Evolutionary conservation across 2,888 invertebrate species (phyloP).

Genomic region (Callinectes sapidus): DNA sequence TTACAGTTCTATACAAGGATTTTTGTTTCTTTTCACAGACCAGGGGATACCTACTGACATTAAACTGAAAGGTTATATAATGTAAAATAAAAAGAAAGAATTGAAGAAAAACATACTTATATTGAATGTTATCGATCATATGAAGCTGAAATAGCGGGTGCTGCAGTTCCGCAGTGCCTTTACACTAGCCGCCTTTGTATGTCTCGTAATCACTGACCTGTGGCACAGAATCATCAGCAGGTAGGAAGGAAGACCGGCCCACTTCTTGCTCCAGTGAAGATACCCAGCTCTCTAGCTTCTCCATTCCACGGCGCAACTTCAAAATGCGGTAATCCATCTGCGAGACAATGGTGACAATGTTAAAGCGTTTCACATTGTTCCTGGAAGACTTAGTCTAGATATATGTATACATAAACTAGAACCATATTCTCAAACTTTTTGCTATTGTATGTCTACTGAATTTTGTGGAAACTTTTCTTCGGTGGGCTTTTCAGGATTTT

Average conservation of each 20-base stretch:
- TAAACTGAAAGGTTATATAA: too few species aligned
- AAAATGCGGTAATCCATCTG: conserved; percentile 47
- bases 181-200: too few species aligned
- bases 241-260: conserved; percentile 26
- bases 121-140: too few species aligned
- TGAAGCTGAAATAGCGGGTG: too few species aligned
- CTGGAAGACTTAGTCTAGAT: not conserved
- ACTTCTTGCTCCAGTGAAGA: conserved; percentile 47
- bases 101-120: too few species aligned
- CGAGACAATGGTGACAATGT: not conserved
- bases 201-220: not conserved
- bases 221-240: conserved; percentile 19
- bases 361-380: not conserved
- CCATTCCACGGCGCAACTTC: conserved; percentile 46
- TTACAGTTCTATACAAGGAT: too few species aligned
- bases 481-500: too few species aligned
- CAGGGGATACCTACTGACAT: too few species aligned
- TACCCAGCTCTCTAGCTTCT: conserved; percentile 52
- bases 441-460: not conserved
- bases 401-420: not conserved
- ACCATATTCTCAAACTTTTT: not conserved
- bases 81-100: too few species aligned
- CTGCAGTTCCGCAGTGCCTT: too few species aligned
- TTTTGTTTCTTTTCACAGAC: too few species aligned
- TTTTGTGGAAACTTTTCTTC: too few species aligned